A percentile compares a stretch with the other conserved stretches of the same genome.
These are phyloP conservation scores for Lampris megalopsis DNA, from an alignment of 2,113 vertebrate genomes.

Conservation along the genomic window DNA sequence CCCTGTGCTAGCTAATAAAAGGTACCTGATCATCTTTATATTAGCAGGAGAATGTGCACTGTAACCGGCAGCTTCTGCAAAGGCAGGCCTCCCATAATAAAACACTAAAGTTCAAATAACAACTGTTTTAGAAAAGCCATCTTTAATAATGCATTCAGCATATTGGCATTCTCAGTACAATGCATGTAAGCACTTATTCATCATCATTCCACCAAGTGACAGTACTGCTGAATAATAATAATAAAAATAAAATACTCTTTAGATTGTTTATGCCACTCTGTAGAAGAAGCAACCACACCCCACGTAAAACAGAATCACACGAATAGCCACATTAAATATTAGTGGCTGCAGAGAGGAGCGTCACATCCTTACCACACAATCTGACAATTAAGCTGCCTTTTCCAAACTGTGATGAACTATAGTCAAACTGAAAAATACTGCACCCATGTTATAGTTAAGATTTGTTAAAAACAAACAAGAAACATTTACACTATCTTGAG, in stretches of 20 bases:
- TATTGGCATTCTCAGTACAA: constrained; percentile 33
- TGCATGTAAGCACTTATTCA: constrained; percentile 46
- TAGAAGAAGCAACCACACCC: constrained; percentile 22
- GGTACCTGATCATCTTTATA: constrained; percentile 55
- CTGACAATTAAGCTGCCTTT: constrained; percentile 20
- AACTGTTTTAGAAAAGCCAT: constrained; percentile 20
- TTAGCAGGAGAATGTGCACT: constrained; percentile 23
- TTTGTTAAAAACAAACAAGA: too few relatives aligned
- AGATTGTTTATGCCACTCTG: constrained; percentile 32
- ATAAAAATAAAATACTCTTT: constrained; percentile 37
- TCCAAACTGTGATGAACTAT: constrained; percentile 4
- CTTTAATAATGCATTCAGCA: constrained; percentile 68
- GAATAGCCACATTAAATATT: constrained; percentile 58
- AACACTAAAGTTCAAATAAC: constrained; percentile 34
- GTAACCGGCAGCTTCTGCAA: constrained; percentile 33
- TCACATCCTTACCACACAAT: constrained; percentile 30
- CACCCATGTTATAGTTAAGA: background rate
- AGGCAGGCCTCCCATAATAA: constrained; percentile 42
- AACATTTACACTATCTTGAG: too few relatives aligned
- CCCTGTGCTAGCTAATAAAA: constrained; percentile 42
- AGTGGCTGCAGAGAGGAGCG: constrained; percentile 47
- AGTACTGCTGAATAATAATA: background rate
- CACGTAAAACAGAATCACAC: constrained; percentile 47
- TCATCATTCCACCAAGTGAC: constrained; percentile 16
- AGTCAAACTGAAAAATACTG: background rate